A percentile compares a stretch with the other conserved stretches of the same genome.
Evolutionary conservation across 1,140 invertebrate species (phyloP).

Genomic region (Brachionus calyciflorus): DNA sequence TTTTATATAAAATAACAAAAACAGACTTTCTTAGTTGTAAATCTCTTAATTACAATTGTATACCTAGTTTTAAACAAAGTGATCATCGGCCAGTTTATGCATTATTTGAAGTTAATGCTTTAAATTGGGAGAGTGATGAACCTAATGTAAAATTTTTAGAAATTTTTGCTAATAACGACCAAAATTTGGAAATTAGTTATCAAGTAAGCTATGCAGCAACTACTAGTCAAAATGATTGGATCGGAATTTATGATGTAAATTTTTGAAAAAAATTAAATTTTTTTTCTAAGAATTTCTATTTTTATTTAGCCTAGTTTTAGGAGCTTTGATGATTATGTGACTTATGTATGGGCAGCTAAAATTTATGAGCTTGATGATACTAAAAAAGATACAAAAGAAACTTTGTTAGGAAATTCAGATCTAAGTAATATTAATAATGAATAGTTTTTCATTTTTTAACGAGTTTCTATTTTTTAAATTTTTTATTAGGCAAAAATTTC

Average conservation of each 20-base stretch:
- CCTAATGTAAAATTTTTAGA: not conserved
- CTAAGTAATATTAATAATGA: too few relatives aligned
- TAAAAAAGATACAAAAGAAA: not conserved
- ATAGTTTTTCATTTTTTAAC: too few relatives aligned
- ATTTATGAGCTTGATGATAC: not conserved
- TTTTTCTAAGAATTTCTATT: not conserved
- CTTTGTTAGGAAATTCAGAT: too few relatives aligned
- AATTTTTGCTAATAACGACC: not conserved
- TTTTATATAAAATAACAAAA: conserved; percentile 26
- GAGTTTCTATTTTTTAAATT: too few relatives aligned
- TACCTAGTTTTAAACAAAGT: conserved; percentile 30
- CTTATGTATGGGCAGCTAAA: conserved; percentile 23
- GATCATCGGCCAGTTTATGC: conserved; percentile 29
- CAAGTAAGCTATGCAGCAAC: not conserved
- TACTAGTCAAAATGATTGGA: not conserved
- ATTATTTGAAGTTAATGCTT: conserved; percentile 15
- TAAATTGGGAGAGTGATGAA: not conserved
- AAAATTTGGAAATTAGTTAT: conserved; percentile 27
- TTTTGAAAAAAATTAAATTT: not conserved
- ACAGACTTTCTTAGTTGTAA: not conserved
- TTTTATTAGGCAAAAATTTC: not conserved
- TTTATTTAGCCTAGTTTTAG: conserved; percentile 1
- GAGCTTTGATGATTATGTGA: conserved; percentile 18
- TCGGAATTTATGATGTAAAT: conserved; percentile 41
- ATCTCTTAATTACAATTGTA: conserved; percentile 14